Evolutionary conservation across 2,888 invertebrate genomes (phyloP).

Genomic region (Amphimallon solstitiale): DNA sequence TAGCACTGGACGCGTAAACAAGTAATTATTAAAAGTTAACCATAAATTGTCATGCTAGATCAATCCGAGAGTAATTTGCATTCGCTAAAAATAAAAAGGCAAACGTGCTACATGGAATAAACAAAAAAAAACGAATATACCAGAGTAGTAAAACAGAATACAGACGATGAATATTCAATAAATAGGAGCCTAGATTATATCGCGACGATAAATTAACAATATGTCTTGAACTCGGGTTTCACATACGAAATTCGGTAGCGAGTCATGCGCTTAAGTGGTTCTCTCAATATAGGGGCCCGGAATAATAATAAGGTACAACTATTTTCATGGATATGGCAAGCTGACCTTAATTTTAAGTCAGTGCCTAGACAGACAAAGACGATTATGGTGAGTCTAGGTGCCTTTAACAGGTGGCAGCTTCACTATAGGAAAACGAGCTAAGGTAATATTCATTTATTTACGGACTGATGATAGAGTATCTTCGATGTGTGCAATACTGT

Average conservation of each 20-base stretch:
- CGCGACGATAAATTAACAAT: constrained; percentile 44
- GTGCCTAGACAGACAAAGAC: constrained; percentile 29
- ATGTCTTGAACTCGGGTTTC: constrained; percentile 44
- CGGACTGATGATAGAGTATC: no score
- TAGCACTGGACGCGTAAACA: no score
- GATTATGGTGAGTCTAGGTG: constrained; percentile 23
- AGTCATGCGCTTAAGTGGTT: constrained; percentile 30
- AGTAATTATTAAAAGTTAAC: constrained; percentile 16
- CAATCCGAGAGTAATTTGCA: constrained; percentile 24
- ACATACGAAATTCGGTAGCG: constrained; percentile 45
- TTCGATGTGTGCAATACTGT: no score
- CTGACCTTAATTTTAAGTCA: constrained; percentile 38
- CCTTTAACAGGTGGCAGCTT: constrained; percentile 10
- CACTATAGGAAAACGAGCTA: constrained; percentile 6
- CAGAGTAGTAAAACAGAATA: constrained; percentile 30
- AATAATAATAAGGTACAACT: constrained; percentile 36
- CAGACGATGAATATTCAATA: constrained; percentile 40
- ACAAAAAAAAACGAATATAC: constrained; percentile 22
- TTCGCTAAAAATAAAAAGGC: constrained; percentile 24
- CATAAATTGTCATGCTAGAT: constrained; percentile 17
- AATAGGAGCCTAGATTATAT: constrained; percentile 36
- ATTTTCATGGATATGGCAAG: constrained; percentile 34
- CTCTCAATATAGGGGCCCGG: constrained; percentile 22
- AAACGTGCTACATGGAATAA: constrained; percentile 21
- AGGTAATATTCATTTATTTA: neutral